These are phyloP conservation scores for Zaprionus inermis DNA, from an alignment of 1,140 invertebrate genomes.

Conservation along the genomic window DNA sequence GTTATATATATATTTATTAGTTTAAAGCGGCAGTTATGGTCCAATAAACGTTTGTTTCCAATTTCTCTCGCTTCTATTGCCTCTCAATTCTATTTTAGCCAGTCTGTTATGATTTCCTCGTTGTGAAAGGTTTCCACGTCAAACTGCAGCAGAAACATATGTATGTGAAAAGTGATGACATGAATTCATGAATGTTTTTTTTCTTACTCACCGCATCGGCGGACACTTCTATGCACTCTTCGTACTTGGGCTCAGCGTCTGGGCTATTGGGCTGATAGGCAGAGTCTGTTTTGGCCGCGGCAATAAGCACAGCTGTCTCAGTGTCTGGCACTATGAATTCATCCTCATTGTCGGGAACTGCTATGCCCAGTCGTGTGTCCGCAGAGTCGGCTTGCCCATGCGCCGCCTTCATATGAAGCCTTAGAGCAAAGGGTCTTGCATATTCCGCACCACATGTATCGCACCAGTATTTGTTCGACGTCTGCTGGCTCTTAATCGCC, in stretches of 20 bases:
- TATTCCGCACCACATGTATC: conserved; percentile 90
- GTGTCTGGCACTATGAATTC: conserved; percentile 41
- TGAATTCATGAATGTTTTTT: not conserved
- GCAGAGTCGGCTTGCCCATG: conserved; percentile 82
- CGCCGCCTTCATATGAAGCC: conserved; percentile 88
- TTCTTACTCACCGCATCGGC: conserved; percentile 44
- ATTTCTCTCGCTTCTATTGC: conserved; percentile 11
- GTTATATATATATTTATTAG: conserved; percentile 62
- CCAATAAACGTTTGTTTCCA: conserved; percentile 62
- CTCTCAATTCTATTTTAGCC: conserved; percentile 55
- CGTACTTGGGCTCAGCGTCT: conserved; percentile 47
- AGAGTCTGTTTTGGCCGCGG: conserved; percentile 62
- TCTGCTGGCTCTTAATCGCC: conserved; percentile 76
- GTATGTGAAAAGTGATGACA: not conserved
- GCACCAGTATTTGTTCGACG: conserved; percentile 88
- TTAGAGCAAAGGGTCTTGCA: conserved; percentile 88
- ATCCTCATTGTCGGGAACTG: conserved; percentile 1
- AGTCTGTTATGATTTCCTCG: conserved; percentile 81
- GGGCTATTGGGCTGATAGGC: conserved; percentile 47
- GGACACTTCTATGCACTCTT: conserved; percentile 50
- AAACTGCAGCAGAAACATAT: conserved; percentile 54
- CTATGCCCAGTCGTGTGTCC: conserved; percentile 7
- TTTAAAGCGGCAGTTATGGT: conserved; percentile 53
- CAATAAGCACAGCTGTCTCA: conserved; percentile 68
- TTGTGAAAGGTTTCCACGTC: conserved; percentile 69